Evolutionary conservation across 2,113 vertebrate species (phyloP).

Genomic region (Larimichthys crocea): DNA sequence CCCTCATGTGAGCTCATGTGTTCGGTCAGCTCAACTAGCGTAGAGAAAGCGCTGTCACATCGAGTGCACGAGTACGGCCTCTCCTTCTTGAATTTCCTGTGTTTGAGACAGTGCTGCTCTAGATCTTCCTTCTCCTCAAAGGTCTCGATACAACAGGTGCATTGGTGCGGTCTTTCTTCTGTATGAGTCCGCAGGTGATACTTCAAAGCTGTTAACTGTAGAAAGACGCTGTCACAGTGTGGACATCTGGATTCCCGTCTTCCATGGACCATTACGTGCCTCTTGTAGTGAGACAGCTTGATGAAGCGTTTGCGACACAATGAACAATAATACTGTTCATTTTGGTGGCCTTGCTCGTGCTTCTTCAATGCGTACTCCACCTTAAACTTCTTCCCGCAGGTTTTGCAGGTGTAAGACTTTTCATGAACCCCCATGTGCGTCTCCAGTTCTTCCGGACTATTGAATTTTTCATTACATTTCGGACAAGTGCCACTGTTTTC

Average conservation of each 20-base stretch:
- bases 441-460: constrained; percentile 63
- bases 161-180: constrained; percentile 70
- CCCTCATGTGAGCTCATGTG: constrained; percentile 73
- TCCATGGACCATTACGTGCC: constrained; percentile 69
- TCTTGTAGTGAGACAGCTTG: constrained; percentile 74
- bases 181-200: constrained; percentile 76
- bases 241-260: constrained; percentile 73
- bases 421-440: constrained; percentile 68
- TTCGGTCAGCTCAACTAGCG: constrained; percentile 68
- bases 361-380: constrained; percentile 73
- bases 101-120: constrained; percentile 74
- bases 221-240: constrained; percentile 73
- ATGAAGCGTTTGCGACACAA: constrained; percentile 69
- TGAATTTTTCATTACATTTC: constrained; percentile 65
- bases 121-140: constrained; percentile 66
- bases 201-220: constrained; percentile 67
- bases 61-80: constrained; percentile 76
- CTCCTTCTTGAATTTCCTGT: constrained; percentile 71
- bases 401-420: constrained; percentile 60
- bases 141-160: constrained; percentile 72
- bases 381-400: constrained; percentile 76
- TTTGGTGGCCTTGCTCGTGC: constrained; percentile 67
- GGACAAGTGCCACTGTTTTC: constrained; percentile 73
- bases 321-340: constrained; percentile 63
- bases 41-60: constrained; percentile 65